Evolutionary conservation across 2,888 invertebrate genomes (phyloP), one percentile per base, ranked within the genome.

Genomic region (Megamerina dolium): DNA sequence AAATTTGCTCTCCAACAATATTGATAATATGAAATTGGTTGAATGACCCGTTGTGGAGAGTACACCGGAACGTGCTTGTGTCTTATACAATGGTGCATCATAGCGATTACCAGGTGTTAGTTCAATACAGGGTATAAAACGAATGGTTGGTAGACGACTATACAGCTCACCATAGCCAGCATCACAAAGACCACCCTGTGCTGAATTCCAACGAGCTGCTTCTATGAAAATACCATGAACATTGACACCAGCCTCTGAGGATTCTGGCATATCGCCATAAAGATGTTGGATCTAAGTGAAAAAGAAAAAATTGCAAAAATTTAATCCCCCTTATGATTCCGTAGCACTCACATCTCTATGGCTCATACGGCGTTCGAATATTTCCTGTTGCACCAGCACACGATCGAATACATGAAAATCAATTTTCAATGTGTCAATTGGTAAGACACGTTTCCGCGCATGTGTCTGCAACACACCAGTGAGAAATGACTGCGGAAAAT

Each of bases 31-130:
- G 64, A 92, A 93, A 74, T 93, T 93, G 2, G 92, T 93, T 57
- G 91, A 92, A 71, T 92, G 92, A 0, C 93, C 93, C 1, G 92
- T 93, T 0, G 92, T 93, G 6, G 91, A 91, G 12, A 93, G 75
- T 0, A 81, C 80, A 31, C 93, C 93, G 17, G 91, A 88, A 46
- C 93, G 77, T 53, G 86, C 82, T 23, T 88, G 83, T 0, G 93
- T 93, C 73, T 92, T 93, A 70, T 93, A 93, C 12, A 93, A 73
- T 0, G 93, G 93, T 16, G 85, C 80, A 21, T 70, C 67, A 44
- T 71, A 71, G 9, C 70, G 62, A 13, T 49, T 33, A 12, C 45
- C 31, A 1, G 52, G 6, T 2, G 48, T 30, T 1, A 70, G 10
- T 26, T 60, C 43, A n/a, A 67, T 44, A 23, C 68, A 67, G n/a